Evolutionary conservation across 2,113 vertebrate species (phyloP), one percentile per base, ranked within the genome.

Genomic region (Notiomystis cincta): DNA sequence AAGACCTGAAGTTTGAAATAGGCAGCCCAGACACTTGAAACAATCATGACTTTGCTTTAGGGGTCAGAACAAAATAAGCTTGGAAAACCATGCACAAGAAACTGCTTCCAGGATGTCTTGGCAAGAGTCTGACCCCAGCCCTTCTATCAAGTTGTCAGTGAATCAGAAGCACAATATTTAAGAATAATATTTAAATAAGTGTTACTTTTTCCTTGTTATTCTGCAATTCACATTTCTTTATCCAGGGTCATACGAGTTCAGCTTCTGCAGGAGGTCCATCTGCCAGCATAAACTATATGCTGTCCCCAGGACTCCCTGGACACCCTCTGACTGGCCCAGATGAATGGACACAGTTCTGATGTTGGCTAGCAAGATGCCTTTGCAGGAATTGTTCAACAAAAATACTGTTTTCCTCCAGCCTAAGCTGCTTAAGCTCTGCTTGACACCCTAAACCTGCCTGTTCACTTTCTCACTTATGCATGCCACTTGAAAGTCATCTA

Each of bases 21-120:
- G 28, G 9, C 38, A 86, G 6, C 15, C 38, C 35, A 82, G 25
- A 71, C 8, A 40, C 9, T 60, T 61, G 17, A 77, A 75, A 50
- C 8, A 69, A 50, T 50, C 65, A 24, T 51, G 72, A 54, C 12
- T 87, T 79, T 80, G 18, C 12, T 83, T 77, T 66, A 87, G 8
- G 15, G 9, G 5, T 61, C 11, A 19, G 20, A 89, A 73, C 1
- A 70, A 65, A 77, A 65, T 23, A 61, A 83, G 3, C 28, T 78
- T 77, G 45, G 20, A 77, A 87, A 77, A 2, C 6, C 7, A 40
- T 19, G 23, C 23, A 14, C 37, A 75, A 58, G 25, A 89, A 81
- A 17, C 0, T 2, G 6, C 13, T 83, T 80, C 10, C 13, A 56
- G 37, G 5, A 51, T 25, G 1, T 51, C 13, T 67, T 8, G 7